phyloP scores from a whole-genome alignment of 2,113 vertebrate species.

The Epinephelus moara region DNA sequence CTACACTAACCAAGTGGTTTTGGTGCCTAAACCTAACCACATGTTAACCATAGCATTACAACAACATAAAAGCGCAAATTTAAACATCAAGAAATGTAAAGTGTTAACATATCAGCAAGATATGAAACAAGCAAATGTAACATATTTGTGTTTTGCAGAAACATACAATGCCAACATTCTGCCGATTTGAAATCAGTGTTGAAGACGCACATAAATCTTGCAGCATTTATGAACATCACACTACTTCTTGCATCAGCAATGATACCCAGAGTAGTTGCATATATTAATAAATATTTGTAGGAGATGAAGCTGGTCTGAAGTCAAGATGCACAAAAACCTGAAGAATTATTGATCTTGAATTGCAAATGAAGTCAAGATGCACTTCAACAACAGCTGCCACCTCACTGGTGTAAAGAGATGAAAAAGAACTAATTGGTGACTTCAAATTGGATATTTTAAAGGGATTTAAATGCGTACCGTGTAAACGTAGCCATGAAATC shows the following conservation, averaged over 20 bases:
- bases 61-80: too few species aligned
- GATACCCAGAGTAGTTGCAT: not conserved
- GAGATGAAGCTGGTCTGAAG: not conserved
- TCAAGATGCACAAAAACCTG: not conserved
- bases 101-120: too few species aligned
- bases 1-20: too few species aligned
- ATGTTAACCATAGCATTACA: too few species aligned
- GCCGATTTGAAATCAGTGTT: not conserved
- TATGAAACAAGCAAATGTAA: too few species aligned
- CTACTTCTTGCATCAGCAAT: not conserved
- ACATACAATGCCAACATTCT: too few species aligned
- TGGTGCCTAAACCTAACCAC: too few species aligned
- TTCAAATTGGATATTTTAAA: not conserved
- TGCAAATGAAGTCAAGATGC: not conserved
- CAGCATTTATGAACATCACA: not conserved
- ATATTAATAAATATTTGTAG: not conserved
- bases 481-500: conserved; percentile 10
- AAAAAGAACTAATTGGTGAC: not conserved
- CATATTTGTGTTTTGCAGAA: too few species aligned
- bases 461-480: not conserved
- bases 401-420: not conserved
- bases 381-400: not conserved
- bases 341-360: not conserved
- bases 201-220: not conserved
- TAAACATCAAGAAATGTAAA: too few species aligned